phyloP scores from a whole-genome alignment of 2,888 invertebrate species.

The Globia sparganii region DNA sequence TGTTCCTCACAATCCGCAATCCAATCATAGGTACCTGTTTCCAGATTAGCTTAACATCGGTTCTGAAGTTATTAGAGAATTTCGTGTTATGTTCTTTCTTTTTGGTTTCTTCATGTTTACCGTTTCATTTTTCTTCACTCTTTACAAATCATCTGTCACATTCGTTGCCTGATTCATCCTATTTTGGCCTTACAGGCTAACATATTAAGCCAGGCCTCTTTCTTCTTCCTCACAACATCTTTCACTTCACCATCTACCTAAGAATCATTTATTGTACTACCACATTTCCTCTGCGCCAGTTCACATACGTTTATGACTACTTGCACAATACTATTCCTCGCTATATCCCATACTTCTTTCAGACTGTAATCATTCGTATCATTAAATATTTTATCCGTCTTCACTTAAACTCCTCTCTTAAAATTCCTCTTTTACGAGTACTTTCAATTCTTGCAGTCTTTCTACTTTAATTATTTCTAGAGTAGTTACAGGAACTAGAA shows the following conservation, averaged over 20 bases:
- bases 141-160: not conserved
- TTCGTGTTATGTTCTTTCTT: too few species aligned
- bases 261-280: not conserved
- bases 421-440: not conserved
- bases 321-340: not conserved
- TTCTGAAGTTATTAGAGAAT: too few species aligned
- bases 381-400: not conserved
- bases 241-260: not conserved
- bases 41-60: too few species aligned
- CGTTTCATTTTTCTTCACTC: not conserved
- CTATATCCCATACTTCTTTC: not conserved
- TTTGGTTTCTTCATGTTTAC: too few species aligned
- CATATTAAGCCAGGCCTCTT: not conserved
- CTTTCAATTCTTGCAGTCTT: not conserved
- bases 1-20: too few species aligned
- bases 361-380: not conserved
- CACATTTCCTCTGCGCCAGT: not conserved
- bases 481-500: not conserved
- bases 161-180: not conserved
- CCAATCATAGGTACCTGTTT: too few species aligned
- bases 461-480: not conserved
- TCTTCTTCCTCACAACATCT: not conserved
- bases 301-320: not conserved
- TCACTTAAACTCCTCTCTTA: not conserved
- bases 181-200: not conserved